Percentiles rank a stretch among this genome's conserved stretches.
phyloP scores from a whole-genome alignment of 2,797 vertebrate species.

The Oophaga sylvatica region DNA sequence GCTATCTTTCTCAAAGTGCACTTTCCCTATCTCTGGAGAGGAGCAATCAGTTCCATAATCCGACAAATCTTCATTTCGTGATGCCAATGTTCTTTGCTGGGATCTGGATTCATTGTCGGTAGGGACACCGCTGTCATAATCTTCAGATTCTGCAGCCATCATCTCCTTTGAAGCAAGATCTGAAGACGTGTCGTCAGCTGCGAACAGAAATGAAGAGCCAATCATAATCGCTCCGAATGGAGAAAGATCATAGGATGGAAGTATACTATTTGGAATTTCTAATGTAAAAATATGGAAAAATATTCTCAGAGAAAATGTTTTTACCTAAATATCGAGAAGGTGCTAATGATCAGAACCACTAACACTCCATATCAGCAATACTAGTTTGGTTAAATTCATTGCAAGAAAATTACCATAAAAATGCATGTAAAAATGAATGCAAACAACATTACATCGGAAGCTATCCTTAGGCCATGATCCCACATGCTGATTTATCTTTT shows the following conservation, averaged over 20 bases:
- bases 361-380: too few species aligned
- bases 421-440: too few species aligned
- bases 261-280: background rate
- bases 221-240: background rate
- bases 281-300: too few species aligned
- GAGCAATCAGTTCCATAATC: conserved; percentile 24
- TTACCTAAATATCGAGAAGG: too few species aligned
- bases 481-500: too few species aligned
- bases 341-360: too few species aligned
- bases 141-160: background rate
- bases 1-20: background rate
- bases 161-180: background rate
- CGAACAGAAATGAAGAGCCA: background rate
- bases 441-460: too few species aligned
- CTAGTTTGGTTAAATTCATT: too few species aligned
- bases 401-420: too few species aligned
- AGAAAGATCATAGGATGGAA: background rate
- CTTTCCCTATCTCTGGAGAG: background rate
- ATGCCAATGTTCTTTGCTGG: background rate
- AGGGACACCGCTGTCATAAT: background rate
- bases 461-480: too few species aligned
- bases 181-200: background rate
- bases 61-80: background rate
- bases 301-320: too few species aligned
- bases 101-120: background rate